Evolutionary conservation across 2,113 vertebrate species (phyloP).

Genomic region (Syngnathus scovelli): DNA sequence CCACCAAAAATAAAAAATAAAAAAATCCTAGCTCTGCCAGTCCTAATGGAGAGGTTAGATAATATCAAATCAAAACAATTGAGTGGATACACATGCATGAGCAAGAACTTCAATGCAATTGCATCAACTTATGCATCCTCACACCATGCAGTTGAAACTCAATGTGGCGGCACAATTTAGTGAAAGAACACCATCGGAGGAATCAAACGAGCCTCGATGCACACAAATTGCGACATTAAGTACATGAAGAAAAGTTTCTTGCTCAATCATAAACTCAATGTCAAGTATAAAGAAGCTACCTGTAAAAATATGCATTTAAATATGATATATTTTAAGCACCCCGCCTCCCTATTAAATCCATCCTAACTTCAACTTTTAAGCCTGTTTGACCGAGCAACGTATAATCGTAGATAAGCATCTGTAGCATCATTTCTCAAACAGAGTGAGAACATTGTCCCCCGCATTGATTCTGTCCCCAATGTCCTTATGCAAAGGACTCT

Average conservation of each 20-base stretch:
- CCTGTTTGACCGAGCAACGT: not conserved
- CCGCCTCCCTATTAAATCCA: not conserved
- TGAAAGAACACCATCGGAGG: not conserved
- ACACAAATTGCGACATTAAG: not conserved
- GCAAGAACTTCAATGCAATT: not conserved
- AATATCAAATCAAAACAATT: not conserved
- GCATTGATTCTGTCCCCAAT: constrained; percentile 52
- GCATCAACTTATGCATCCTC: not conserved
- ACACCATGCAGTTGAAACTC: not conserved
- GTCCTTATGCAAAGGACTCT: constrained; percentile 53
- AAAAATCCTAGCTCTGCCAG: no score
- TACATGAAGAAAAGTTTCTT: not conserved
- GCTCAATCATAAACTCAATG: not conserved
- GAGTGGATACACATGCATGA: not conserved
- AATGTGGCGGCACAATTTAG: constrained; percentile 2
- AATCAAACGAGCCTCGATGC: not conserved
- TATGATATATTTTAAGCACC: not conserved
- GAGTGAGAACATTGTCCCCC: constrained; percentile 10
- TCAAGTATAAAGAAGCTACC: not conserved
- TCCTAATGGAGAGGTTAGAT: no score
- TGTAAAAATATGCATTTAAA: not conserved
- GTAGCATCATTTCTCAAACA: constrained; percentile 30
- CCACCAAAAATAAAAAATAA: no score
- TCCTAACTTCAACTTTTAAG: not conserved
- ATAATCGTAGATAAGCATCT: constrained; percentile 18